These are phyloP conservation scores for Melanerpes aurifrons DNA, from an alignment of 2,113 vertebrate species.

Conservation along the genomic window DNA sequence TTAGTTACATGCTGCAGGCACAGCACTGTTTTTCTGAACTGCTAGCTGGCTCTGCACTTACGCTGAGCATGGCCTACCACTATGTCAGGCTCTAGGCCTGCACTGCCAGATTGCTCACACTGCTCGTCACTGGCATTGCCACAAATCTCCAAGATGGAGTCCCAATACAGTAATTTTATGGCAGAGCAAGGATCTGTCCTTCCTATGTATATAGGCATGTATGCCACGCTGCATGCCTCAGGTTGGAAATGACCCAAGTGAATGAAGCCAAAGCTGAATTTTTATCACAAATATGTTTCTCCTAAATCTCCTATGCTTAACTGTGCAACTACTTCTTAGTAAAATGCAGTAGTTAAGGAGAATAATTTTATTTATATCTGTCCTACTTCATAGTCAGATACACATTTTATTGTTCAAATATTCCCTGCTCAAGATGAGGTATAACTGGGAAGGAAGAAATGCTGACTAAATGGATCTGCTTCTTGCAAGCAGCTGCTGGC, in stretches of 20 bases:
- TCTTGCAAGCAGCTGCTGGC: slow-evolving; percentile 67
- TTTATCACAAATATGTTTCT: neutral
- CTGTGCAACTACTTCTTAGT: neutral
- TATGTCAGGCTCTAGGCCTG: no score
- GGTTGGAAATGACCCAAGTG: neutral
- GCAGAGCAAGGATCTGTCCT: neutral
- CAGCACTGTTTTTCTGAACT: no score
- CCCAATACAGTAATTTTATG: neutral
- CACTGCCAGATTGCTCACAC: no score
- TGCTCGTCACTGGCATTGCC: no score
- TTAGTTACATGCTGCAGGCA: no score
- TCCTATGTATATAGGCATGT: neutral
- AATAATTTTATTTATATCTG: slow-evolving; percentile 32
- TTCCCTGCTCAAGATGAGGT: neutral
- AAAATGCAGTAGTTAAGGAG: neutral
- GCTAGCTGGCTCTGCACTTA: no score
- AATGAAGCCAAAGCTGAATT: neutral
- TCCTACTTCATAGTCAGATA: slow-evolving; percentile 23
- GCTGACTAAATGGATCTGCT: slow-evolving; percentile 63
- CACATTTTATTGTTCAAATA: slow-evolving; percentile 38
- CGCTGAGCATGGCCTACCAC: no score
- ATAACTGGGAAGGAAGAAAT: slow-evolving; percentile 30
- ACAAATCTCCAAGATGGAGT: neutral
- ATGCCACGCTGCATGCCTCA: neutral
- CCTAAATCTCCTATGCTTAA: neutral